These are phyloP conservation scores for Ameiurus melas DNA, from an alignment of 2,113 vertebrate genomes.

Conservation along the genomic window DNA sequence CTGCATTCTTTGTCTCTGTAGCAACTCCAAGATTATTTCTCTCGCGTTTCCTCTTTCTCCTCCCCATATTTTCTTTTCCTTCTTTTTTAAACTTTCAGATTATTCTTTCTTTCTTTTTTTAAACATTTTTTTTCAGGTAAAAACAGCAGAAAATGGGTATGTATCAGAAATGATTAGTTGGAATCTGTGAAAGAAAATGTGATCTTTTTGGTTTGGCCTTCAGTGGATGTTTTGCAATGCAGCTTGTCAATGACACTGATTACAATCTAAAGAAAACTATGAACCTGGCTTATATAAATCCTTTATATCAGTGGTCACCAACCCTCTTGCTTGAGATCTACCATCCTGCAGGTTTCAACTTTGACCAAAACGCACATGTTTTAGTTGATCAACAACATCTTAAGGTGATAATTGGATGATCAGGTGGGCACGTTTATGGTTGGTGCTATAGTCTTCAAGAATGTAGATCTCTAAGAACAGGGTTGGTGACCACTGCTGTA, in stretches of 20 bases:
- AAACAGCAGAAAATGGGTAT: background rate
- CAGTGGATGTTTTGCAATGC: conserved; percentile 55
- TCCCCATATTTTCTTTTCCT: conserved; percentile 8
- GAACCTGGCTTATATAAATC: background rate
- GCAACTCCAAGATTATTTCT: conserved; percentile 51
- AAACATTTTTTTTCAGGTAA: background rate
- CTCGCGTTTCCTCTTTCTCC: conserved; percentile 26
- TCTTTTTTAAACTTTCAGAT: background rate
- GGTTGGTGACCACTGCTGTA: too few species aligned
- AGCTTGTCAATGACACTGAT: background rate
- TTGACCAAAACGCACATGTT: too few species aligned
- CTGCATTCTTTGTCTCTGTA: conserved; percentile 56
- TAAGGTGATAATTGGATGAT: too few species aligned
- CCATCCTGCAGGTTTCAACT: too few species aligned
- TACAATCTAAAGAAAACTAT: background rate
- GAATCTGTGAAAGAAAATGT: background rate
- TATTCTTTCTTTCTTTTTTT: background rate
- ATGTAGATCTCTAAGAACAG: too few species aligned
- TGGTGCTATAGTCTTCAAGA: too few species aligned
- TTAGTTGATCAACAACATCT: too few species aligned
- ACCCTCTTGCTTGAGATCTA: too few species aligned
- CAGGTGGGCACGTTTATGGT: too few species aligned
- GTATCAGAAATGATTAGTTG: background rate
- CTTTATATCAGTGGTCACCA: too few species aligned
- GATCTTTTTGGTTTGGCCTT: conserved; percentile 56